These are phyloP conservation scores for Teleiodes luculella DNA, from an alignment of 2,888 invertebrate species.

Conservation along the genomic window DNA sequence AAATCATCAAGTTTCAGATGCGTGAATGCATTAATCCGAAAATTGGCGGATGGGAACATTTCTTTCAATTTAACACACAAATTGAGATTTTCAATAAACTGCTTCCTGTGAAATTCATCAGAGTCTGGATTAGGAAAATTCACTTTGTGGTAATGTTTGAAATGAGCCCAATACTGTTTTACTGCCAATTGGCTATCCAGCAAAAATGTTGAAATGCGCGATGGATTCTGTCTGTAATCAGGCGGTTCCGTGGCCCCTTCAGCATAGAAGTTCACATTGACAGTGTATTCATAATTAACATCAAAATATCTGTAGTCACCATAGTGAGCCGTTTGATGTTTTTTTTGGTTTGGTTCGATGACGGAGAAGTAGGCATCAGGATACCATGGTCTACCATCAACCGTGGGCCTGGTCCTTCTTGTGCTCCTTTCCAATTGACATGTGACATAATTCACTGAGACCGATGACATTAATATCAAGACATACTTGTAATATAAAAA, in stretches of 20 bases:
- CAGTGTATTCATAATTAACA: not conserved
- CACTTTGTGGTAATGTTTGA: not conserved
- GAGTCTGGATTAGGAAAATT: not conserved
- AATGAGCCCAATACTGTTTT: not conserved
- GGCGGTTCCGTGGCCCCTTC: slow-evolving; percentile 30
- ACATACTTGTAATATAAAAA: too few species aligned
- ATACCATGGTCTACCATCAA: not conserved
- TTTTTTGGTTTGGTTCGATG: not conserved
- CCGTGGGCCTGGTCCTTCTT: not conserved
- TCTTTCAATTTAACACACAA: not conserved
- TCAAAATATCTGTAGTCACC: slow-evolving; percentile 3
- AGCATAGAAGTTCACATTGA: slow-evolving; percentile 41
- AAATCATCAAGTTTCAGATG: not conserved
- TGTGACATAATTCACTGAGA: too few species aligned
- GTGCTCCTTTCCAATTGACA: too few species aligned
- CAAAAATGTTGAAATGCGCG: too few species aligned
- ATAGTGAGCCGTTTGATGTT: slow-evolving; percentile 24
- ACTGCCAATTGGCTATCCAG: too few species aligned
- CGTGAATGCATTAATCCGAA: not conserved
- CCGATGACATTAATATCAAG: too few species aligned
- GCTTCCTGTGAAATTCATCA: not conserved
- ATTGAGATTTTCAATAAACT: not conserved
- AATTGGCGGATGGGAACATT: not conserved
- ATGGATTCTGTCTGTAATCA: not conserved
- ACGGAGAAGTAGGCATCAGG: not conserved